Conservation (phyloP, 2,113 vertebrate genomes). For the Bolborhynchus lineola region DNA sequence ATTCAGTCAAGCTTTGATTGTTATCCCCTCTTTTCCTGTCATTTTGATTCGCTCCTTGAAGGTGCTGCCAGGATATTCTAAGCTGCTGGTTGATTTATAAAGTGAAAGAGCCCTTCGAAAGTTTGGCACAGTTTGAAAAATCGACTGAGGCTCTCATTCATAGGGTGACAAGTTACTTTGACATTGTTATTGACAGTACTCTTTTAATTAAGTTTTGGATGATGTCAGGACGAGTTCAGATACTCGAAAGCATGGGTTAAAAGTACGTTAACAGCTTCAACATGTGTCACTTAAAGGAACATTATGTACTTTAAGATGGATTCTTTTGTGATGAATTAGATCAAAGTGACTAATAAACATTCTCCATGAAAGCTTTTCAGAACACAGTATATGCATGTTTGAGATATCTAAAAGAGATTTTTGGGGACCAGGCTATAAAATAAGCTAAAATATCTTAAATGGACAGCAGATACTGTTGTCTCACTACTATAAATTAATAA, state of each 20-base stretch:
- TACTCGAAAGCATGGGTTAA: slow-evolving; percentile 48
- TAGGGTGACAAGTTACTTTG: slow-evolving; percentile 69
- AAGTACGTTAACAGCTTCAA: slow-evolving; percentile 50
- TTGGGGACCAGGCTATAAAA: slow-evolving; percentile 38
- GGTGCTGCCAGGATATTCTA: slow-evolving; percentile 85
- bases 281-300: slow-evolving; percentile 59
- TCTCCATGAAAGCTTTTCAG: slow-evolving; percentile 66
- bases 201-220: slow-evolving; percentile 69
- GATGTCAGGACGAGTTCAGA: not conserved
- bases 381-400: slow-evolving; percentile 41
- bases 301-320: slow-evolving; percentile 58
- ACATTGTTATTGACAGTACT: slow-evolving; percentile 69
- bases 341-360: slow-evolving; percentile 75
- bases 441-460: slow-evolving; percentile 18
- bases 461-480: not conserved
- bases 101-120: slow-evolving; percentile 82
- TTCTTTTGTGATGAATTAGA: slow-evolving; percentile 73
- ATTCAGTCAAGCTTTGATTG: slow-evolving; percentile 91
- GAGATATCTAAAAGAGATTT: slow-evolving; percentile 62
- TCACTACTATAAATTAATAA: slow-evolving; percentile 38
- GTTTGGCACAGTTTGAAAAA: slow-evolving; percentile 80
- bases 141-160: slow-evolving; percentile 71
- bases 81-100: slow-evolving; percentile 88
- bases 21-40: slow-evolving; percentile 88
- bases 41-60: slow-evolving; percentile 88